Evolutionary conservation across 2,113 vertebrate species (phyloP).

Genomic region (Campylomormyrus numenius): DNA sequence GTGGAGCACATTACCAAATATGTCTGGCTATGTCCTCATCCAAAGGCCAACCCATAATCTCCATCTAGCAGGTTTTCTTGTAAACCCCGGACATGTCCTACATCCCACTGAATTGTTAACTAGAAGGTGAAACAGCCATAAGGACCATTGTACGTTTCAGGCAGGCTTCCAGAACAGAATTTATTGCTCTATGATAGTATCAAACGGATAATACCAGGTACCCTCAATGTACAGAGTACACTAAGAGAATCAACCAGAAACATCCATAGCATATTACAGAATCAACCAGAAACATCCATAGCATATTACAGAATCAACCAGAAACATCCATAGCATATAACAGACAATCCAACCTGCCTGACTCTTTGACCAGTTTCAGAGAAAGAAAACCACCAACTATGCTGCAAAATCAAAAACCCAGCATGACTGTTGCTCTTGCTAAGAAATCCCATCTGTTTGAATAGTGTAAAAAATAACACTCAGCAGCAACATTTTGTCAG

Average conservation of each 20-base stretch:
- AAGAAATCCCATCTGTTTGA: neutral
- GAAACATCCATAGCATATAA: neutral
- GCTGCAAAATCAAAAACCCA: neutral
- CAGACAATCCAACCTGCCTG: neutral
- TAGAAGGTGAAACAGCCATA: neutral
- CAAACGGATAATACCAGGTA: neutral
- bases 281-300: neutral
- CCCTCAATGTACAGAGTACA: neutral
- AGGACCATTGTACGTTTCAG: neutral
- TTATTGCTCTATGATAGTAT: neutral
- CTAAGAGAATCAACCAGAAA: neutral
- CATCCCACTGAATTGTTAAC: neutral
- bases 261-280: no score
- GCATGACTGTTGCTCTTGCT: neutral
- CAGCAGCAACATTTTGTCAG: neutral
- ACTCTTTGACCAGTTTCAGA: neutral
- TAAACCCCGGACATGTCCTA: neutral
- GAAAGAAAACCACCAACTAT: neutral
- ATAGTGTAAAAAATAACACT: neutral
- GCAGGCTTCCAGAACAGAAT: neutral
- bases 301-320: neutral
- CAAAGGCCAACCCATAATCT: neutral
- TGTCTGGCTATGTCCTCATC: slow-evolving; percentile 9
- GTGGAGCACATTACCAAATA: slow-evolving; percentile 14
- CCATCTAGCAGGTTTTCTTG: neutral